Base-by-base conservation (phyloP, 2,888 invertebrate genomes). In the Eupithecia insigniata region DNA sequence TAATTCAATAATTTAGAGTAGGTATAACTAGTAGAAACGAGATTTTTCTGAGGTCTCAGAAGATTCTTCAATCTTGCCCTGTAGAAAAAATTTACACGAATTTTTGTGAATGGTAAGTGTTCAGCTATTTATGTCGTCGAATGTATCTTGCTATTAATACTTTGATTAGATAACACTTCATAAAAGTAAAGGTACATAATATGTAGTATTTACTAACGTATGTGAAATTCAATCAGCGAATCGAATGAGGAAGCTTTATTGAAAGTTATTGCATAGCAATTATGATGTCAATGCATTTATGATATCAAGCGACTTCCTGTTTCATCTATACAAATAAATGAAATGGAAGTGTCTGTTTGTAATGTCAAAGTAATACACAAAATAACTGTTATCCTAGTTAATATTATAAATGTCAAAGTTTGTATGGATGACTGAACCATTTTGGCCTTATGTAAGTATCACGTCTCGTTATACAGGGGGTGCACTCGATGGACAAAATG, bases 261-360 rank as follows among this genome's bases (percentile, higher is more conserved):
- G 55, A 30, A 60, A 18, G 28, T 16, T 60, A 60, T 30, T 18
- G 30, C 30, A 5, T 60, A 60, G 60, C 60, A 60, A 18, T 30
- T 60, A 6, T 60, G 60, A 60, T 60, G 30, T 30, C 30, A 60
- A 60, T 60, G 30, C 30, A 30, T 60, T 60, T 60, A 60, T 60
- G 60, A 30, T 18, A 55, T 26, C 55, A 26, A 12, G 5, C 55
- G 5, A 26, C 26, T 26, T 55, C 55, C 55, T 26, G 26, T 55
- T 55, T 22, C 51, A 28, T 7, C 8, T n/a, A 51, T 10, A 51
- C 2, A 22, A 10, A 5, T 12, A 8, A 30, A 60, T 60, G 7
- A n/a, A 51, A 22, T 51, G 8, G n/a, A 22, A 22, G 46, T n/a
- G n/a, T 51, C 2, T 51, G n/a, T 22, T 46, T 46, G n/a, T 18